Base-by-base conservation (phyloP, 2,113 vertebrate species). In the Spizaetus ornatus region DNA sequence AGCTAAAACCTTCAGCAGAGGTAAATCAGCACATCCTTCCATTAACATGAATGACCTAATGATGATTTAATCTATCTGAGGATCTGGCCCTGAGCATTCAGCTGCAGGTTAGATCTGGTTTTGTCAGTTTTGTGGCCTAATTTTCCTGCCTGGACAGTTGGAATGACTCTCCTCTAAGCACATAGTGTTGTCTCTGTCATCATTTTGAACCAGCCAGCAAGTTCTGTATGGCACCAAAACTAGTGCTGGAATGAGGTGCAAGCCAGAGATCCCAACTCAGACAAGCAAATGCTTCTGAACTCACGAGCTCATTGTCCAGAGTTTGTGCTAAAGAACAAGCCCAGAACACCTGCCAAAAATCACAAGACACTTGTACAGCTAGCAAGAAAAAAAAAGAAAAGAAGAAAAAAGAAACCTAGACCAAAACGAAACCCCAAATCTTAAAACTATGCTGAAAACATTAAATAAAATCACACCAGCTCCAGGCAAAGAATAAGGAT, bases 211-310 rank as follows among this genome's bases (percentile, higher is more conserved):
- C 36, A 91, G 90, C 79, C 94, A 93, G 61, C 63, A 55, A 96
- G 76, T 50, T 90, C 90, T 93, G 59, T 88, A 93, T 93, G 92
- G 95, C 88, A 95, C 69, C 55, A 91, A 71, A 81, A 91, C 18
- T 67, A 91, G 73, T 69, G 48, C 69, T 94, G 95, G 74, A 93
- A 47, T 10, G 59, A 92, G 52, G 69, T 89, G 86, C 56, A 92
- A 94, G 90, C 94, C 95, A 97, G 88, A 96, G 95, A 97, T 95
- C 91, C 61, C 91, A 82, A 34, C 59, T 92, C 88, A 93, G 95
- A 97, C 92, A 95, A 95, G 92, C 47, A 91, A 95, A 97, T 74
- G 77, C 82, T 97, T 93, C 92, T 94, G 88, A 92, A 92, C 69
- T 84, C 93, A 77, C 5, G 0, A 36, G 6, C 55, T 93, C n/a